phyloP scores from a whole-genome alignment of 2,797 vertebrate genomes.

The Novumbra hubbsi region DNA sequence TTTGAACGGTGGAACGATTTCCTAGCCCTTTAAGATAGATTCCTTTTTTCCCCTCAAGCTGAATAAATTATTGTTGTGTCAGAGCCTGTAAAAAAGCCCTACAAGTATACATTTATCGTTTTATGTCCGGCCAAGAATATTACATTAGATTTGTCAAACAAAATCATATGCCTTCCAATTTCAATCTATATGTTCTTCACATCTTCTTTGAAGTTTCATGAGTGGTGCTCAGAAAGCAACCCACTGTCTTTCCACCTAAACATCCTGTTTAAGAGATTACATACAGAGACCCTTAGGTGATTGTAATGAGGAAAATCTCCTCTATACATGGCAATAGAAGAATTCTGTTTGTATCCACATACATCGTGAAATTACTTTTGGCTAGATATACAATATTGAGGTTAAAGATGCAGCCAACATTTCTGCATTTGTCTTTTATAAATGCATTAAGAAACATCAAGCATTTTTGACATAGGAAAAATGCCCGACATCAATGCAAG shows the following conservation, averaged over 20 bases:
- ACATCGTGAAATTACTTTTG: neutral
- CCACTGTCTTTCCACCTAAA: slow-evolving; percentile 32
- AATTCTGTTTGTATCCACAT: neutral
- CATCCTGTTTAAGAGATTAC: slow-evolving; percentile 18
- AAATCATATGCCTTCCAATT: slow-evolving; percentile 31
- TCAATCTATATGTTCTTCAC: slow-evolving; percentile 58
- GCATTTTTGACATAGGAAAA: slow-evolving; percentile 26
- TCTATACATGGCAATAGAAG: neutral
- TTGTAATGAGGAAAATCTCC: neutral
- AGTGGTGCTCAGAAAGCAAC: slow-evolving; percentile 25
- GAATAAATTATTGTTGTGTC: slow-evolving; percentile 32
- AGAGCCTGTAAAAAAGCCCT: slow-evolving; percentile 35
- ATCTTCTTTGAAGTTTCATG: slow-evolving; percentile 46
- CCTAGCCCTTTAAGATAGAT: neutral
- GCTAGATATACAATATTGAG: neutral
- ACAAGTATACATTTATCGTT: slow-evolving; percentile 32
- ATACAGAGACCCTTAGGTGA: slow-evolving; percentile 26
- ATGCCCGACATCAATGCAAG: neutral
- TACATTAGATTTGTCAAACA: slow-evolving; percentile 37
- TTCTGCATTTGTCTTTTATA: neutral
- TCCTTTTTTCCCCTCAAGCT: neutral
- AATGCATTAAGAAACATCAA: slow-evolving; percentile 18
- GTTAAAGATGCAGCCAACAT: neutral
- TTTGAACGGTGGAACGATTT: neutral
- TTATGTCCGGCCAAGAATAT: slow-evolving; percentile 9